A percentile compares a stretch with the other conserved stretches of the same genome.
Evolutionary conservation across 1,140 invertebrate species (phyloP).

Genomic region (Pissodes strobi): DNA sequence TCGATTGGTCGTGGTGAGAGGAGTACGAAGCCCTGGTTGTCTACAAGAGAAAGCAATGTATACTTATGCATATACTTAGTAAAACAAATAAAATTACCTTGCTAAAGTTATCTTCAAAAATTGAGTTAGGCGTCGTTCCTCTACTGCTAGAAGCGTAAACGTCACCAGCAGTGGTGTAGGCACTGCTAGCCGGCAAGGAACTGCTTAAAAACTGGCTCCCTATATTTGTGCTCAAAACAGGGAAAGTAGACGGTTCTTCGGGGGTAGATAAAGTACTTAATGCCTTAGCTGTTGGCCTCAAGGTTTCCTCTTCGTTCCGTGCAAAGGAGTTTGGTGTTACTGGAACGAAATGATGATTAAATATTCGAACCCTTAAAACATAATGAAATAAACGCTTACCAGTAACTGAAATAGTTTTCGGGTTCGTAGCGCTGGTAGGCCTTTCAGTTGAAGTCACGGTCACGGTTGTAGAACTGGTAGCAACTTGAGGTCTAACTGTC

Average conservation of each 20-base stretch:
- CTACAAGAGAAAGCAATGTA: too few species aligned
- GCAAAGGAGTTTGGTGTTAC: constrained; percentile 52
- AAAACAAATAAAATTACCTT: constrained; percentile 8
- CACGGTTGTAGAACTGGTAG: constrained; percentile 47
- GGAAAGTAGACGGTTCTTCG: constrained; percentile 50
- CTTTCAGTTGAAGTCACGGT: constrained; percentile 49
- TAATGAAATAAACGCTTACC: too few species aligned
- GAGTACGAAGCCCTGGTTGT: background rate
- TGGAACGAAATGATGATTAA: background rate
- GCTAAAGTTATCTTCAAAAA: constrained; percentile 3
- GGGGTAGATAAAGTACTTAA: constrained; percentile 39
- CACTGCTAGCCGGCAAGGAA: constrained; percentile 35
- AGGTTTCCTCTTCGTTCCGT: constrained; percentile 53
- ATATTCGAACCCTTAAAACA: too few species aligned
- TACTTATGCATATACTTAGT: background rate
- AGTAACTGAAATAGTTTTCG: constrained; percentile 23
- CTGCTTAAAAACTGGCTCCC: constrained; percentile 47
- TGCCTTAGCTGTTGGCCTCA: constrained; percentile 53
- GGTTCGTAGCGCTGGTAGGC: background rate
- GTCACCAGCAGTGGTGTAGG: constrained; percentile 3
- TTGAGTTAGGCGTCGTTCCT: constrained; percentile 20
- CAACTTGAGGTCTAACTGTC: constrained; percentile 52
- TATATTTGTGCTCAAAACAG: constrained; percentile 54
- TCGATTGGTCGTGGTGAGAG: constrained; percentile 19
- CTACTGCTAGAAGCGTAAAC: constrained; percentile 2